Base-by-base conservation (phyloP, 2,113 vertebrate genomes). In the Cygnus buccinator region DNA sequence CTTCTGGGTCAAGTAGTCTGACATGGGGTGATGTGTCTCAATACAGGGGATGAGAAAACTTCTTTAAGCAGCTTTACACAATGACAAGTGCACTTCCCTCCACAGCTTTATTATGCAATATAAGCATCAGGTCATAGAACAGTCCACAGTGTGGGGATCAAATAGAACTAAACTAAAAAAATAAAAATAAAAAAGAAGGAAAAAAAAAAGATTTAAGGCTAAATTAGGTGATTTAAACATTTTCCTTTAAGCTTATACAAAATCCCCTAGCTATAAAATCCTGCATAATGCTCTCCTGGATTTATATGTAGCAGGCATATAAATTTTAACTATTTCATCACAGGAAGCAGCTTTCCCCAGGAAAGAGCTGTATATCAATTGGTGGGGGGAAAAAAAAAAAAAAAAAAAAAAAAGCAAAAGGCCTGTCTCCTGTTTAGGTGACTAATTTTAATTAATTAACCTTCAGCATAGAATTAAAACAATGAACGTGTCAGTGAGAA, bases 181-280 rank as follows among this genome's bases (percentile, higher is more conserved):
- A 44, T 78, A 84, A 94, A 89, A 82, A 73, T 28, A 68, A 21
- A 96, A 93, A 62, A 81, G 12, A 61, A 14, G 3, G 13, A 63
- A 14, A 4, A 93, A 79, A 96, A 97, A 97, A 97, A 97, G 89
- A 98, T 98, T 98, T 97, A 98, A 98, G 97, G 97, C 97, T 98
- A 98, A 98, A 98, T 98, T 98, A 98, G 98, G 98, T 98, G 97
- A 98, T 98, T 98, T 98, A 98, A 98, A 98, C 98, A 97, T 98
- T 98, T 98, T 98, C 97, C 97, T 98, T 98, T 97, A 98, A 98
- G 98, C 98, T 98, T 98, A 98, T 98, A 98, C 97, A 98, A 98
- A 98, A 98, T 98, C 98, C 98, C 97, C 97, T 97, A 97, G 97
- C 98, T 98, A 97, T 98, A 98, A 98, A 98, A 98, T 98, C 98